Percentiles rank a stretch among this genome's conserved stretches.
Conservation (phyloP, 2,888 invertebrate species). For the Gymnoscelis rufifasciata region DNA sequence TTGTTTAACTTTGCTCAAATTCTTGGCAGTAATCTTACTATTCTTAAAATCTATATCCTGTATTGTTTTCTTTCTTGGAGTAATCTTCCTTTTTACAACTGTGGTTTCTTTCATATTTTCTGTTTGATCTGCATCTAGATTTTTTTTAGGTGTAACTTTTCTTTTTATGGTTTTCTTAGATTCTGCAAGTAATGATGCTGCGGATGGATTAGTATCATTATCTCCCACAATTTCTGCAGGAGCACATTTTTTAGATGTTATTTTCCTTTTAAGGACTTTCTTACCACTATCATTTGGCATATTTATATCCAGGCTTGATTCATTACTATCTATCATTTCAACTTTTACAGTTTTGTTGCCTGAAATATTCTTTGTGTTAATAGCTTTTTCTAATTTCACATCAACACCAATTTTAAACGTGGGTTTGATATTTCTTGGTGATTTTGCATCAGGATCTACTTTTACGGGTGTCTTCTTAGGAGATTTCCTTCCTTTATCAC, state of each 20-base stretch:
- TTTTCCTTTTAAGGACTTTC: conserved; percentile 5
- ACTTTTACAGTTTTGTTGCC: conserved; percentile 12
- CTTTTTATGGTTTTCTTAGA: conserved; percentile 4
- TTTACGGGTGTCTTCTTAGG: conserved; percentile 53
- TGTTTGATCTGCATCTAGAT: background rate
- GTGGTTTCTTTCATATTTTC: conserved; percentile 3
- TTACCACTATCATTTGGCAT: conserved; percentile 6
- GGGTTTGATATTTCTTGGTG: conserved; percentile 33
- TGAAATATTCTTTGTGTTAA: conserved; percentile 19
- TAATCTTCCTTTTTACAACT: conserved; percentile 19
- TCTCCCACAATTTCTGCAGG: background rate
- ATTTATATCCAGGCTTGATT: background rate
- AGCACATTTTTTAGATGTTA: conserved; percentile 7
- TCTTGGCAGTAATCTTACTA: conserved; percentile 22
- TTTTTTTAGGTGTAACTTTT: conserved; percentile 12
- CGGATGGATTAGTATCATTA: conserved; percentile 1
- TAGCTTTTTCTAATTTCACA: conserved; percentile 16
- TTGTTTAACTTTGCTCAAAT: conserved; percentile 13
- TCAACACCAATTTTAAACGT: conserved; percentile 30
- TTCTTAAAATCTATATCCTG: conserved; percentile 22
- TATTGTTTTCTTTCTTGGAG: conserved; percentile 22
- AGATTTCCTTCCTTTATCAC: conserved; percentile 57
- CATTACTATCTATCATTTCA: background rate
- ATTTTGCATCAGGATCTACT: conserved; percentile 19
- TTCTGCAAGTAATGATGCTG: conserved; percentile 1